Percentiles rank a stretch among this genome's conserved stretches.
Evolutionary conservation across 37 sponge, comb jelly and placozoan species (phyloP).

Genomic region (Halisarca cf. caerulea): DNA sequence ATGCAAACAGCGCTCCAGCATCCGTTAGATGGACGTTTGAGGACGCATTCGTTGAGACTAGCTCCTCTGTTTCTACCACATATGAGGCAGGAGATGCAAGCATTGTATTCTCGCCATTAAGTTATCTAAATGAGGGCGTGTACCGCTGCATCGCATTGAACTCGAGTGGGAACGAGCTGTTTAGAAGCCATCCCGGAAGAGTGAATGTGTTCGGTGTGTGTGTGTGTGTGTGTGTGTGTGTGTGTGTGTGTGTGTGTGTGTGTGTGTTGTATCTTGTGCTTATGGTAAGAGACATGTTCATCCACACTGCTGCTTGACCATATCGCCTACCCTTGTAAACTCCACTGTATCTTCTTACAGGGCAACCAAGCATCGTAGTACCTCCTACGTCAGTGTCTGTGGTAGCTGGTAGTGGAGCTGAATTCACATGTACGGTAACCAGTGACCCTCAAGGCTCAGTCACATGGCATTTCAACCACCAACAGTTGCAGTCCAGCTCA

Average conservation of each 20-base stretch:
- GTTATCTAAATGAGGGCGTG: constrained; percentile 22
- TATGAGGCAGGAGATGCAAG: not conserved
- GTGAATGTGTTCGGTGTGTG: constrained; percentile 54
- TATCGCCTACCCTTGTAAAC: too few species aligned
- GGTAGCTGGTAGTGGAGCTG: constrained; percentile 19
- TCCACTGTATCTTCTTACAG: too few species aligned
- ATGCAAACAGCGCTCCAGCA: not conserved
- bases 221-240: not conserved
- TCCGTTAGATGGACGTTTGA: not conserved
- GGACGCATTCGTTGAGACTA: not conserved
- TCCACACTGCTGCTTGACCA: too few species aligned
- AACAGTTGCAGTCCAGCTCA: not conserved
- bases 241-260: too few species aligned
- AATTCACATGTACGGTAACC: constrained; percentile 35
- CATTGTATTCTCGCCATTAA: not conserved
- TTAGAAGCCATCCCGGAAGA: constrained; percentile 27
- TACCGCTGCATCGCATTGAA: constrained; percentile 52
- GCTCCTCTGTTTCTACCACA: not conserved
- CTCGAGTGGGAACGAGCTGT: not conserved
- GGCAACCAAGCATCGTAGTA: constrained; percentile 40
- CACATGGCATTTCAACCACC: constrained; percentile 27
- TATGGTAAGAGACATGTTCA: too few species aligned
- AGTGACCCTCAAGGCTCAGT: constrained; percentile 54
- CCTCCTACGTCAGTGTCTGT: constrained; percentile 17
- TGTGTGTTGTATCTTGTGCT: too few species aligned